Evolutionary conservation across 2,888 invertebrate genomes (phyloP).

Genomic region (Rhagium mordax): DNA sequence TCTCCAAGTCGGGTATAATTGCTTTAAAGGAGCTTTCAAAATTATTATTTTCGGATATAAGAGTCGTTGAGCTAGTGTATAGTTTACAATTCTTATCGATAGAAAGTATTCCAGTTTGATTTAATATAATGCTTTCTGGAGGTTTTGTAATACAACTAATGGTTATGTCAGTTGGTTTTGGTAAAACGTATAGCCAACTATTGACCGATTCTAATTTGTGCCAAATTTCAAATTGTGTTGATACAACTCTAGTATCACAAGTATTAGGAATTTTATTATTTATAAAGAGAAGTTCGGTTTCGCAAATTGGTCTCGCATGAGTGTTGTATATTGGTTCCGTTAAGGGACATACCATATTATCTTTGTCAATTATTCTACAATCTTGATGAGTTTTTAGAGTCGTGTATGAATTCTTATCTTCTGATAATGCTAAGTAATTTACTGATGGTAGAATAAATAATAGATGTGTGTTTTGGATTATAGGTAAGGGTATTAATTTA

Average conservation of each 20-base stretch:
- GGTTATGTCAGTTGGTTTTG: no score
- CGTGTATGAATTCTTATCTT: conserved; percentile 23
- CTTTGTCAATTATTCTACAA: no score
- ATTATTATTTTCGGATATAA: conserved; percentile 8
- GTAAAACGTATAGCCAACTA: no score
- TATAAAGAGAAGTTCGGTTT: no score
- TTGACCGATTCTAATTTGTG: conserved; percentile 25
- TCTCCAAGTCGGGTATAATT: conserved; percentile 9
- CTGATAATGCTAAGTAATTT: conserved; percentile 35
- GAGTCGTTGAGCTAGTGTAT: conserved; percentile 24
- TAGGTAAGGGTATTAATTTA: conserved; percentile 36
- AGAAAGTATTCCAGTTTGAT: conserved; percentile 24
- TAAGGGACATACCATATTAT: conserved; percentile 10
- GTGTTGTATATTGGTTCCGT: conserved; percentile 28
- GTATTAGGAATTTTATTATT: no score
- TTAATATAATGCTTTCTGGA: conserved; percentile 17
- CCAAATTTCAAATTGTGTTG: conserved; percentile 31
- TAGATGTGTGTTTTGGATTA: conserved; percentile 11
- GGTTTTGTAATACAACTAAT: no score
- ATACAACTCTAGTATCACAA: no score
- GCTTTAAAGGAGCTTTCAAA: conserved; percentile 16
- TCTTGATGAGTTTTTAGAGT: no score
- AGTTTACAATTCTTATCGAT: conserved; percentile 26
- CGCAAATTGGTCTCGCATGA: no score
- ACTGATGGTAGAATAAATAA: conserved; percentile 28